Conservation (phyloP, 2,113 vertebrate species). For the Oncorhynchus tshawytscha region DNA sequence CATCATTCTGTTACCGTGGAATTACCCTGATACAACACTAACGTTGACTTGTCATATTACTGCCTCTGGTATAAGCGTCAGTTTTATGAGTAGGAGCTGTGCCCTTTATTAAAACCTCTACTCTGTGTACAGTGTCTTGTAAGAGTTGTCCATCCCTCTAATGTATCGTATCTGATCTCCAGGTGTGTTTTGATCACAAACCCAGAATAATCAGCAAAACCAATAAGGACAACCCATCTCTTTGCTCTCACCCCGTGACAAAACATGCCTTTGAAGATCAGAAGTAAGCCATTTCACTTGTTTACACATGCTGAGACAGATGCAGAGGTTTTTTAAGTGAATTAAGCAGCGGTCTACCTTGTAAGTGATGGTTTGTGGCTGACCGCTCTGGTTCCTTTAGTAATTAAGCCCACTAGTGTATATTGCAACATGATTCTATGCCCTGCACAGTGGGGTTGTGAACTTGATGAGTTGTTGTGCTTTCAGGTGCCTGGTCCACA, state of each 20-base stretch:
- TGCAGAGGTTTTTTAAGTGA: background rate
- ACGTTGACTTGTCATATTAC: background rate
- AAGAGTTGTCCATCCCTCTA: background rate
- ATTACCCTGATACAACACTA: background rate
- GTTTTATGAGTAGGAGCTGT: background rate
- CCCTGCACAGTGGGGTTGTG: background rate
- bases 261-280: slow-evolving; percentile 92
- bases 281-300: slow-evolving; percentile 80
- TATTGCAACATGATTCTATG: too few relatives aligned
- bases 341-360: too few relatives aligned
- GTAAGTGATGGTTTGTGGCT: too few relatives aligned
- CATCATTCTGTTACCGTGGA: too few relatives aligned
- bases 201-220: slow-evolving; percentile 98
- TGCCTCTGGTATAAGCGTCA: background rate
- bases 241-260: slow-evolving; percentile 91
- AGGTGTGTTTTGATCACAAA: slow-evolving; percentile 99
- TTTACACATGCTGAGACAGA: background rate
- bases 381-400: too few relatives aligned
- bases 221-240: slow-evolving; percentile 86
- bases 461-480: background rate
- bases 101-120: background rate
- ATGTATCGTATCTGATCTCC: slow-evolving; percentile 32
- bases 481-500: slow-evolving; percentile 95
- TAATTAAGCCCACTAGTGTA: too few relatives aligned
- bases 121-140: background rate